These are phyloP conservation scores for Patella vulgata DNA, from an alignment of 1,140 invertebrate genomes.

Conservation along the genomic window DNA sequence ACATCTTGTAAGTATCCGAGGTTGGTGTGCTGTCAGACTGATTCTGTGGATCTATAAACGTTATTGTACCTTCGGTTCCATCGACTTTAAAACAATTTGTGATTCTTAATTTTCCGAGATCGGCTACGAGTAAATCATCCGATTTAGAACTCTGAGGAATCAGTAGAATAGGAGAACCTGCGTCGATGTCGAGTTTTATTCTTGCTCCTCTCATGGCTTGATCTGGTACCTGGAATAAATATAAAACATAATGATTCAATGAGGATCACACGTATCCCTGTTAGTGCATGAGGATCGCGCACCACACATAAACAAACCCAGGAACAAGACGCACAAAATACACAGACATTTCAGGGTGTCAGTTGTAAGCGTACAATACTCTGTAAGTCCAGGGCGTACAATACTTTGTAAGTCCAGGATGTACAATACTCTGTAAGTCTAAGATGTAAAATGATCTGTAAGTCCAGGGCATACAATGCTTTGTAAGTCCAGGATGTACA, in stretches of 20 bases:
- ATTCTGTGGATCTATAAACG: conserved; percentile 8
- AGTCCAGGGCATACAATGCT: too few species aligned
- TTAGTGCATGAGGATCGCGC: background rate
- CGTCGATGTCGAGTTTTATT: conserved; percentile 77
- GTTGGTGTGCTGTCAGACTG: background rate
- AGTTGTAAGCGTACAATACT: too few species aligned
- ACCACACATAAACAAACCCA: background rate
- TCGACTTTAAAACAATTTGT: conserved; percentile 74
- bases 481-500: too few species aligned
- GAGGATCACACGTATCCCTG: too few species aligned
- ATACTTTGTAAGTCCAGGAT: too few species aligned
- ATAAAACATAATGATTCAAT: conserved; percentile 6
- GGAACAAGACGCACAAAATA: background rate
- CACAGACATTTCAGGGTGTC: background rate
- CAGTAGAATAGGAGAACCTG: conserved; percentile 85
- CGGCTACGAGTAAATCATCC: conserved; percentile 80
- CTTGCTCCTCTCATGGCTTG: conserved; percentile 64
- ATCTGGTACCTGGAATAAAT: conserved; percentile 54
- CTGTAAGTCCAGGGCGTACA: too few species aligned
- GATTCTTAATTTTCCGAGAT: conserved; percentile 83
- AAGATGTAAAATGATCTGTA: too few species aligned
- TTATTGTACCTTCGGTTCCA: conserved; percentile 51
- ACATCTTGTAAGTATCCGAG: too few species aligned
- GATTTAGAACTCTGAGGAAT: conserved; percentile 86
- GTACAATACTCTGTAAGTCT: too few species aligned